Conservation (phyloP, 2,888 invertebrate genomes). For the Lepas anatifera region DNA sequence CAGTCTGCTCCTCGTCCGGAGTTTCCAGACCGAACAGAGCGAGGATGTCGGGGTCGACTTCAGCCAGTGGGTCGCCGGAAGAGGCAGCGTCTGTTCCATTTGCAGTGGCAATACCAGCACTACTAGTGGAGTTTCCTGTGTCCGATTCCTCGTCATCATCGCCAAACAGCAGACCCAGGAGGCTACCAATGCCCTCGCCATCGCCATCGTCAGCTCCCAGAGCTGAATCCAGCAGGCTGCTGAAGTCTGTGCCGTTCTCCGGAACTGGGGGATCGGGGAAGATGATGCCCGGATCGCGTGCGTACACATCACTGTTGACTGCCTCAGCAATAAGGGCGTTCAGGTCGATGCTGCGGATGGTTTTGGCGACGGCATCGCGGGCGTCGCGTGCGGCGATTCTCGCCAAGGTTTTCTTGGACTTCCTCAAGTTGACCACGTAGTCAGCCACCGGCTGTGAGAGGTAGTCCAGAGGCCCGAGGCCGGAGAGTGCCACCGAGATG, state of each 20-base stretch:
- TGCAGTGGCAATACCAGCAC: too few relatives aligned
- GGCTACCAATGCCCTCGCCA: neutral
- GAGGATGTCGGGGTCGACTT: neutral
- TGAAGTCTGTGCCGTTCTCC: neutral
- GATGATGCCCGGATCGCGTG: conserved; percentile 2
- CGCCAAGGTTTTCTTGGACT: neutral
- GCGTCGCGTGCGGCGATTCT: neutral
- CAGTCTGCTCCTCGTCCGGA: too few relatives aligned
- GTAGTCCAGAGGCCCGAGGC: neutral
- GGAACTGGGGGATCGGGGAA: neutral
- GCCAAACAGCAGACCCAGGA: neutral
- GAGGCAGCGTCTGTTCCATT: too few relatives aligned
- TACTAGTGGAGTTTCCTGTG: too few relatives aligned
- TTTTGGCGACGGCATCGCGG: neutral
- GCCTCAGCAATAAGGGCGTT: neutral
- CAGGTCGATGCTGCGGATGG: neutral
- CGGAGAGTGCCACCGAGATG: neutral
- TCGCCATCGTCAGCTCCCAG: neutral
- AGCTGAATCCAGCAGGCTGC: neutral
- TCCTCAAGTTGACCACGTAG: neutral
- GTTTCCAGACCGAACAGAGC: neutral
- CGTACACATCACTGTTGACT: neutral
- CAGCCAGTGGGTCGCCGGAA: neutral
- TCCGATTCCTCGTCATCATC: neutral
- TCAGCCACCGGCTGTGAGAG: neutral